Evolutionary conservation across 2,888 invertebrate genomes (phyloP).

Genomic region (Lithophane socia): DNA sequence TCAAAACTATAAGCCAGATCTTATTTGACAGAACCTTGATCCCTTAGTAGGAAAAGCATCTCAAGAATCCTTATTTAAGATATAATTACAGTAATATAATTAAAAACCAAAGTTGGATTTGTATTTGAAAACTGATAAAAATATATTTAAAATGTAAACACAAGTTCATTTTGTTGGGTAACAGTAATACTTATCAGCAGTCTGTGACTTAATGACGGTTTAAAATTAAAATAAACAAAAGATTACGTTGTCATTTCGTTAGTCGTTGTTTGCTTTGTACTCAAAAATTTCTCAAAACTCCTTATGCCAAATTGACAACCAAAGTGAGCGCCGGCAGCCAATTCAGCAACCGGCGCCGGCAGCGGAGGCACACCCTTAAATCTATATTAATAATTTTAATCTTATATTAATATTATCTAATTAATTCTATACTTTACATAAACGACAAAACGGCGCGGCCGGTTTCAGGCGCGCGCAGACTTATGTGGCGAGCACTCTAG

Average conservation of each 20-base stretch:
- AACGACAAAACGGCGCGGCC: too few relatives aligned
- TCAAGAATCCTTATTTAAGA: not conserved
- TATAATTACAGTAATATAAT: too few relatives aligned
- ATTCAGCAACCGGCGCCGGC: too few relatives aligned
- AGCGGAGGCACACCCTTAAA: too few relatives aligned
- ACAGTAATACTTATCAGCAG: not conserved
- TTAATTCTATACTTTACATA: too few relatives aligned
- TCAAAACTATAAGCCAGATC: not conserved
- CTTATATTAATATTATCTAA: too few relatives aligned
- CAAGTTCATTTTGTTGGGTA: not conserved
- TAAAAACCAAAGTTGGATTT: not conserved
- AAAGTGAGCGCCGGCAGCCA: too few relatives aligned
- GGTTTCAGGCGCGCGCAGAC: too few relatives aligned
- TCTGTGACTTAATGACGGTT: not conserved
- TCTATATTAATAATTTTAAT: too few relatives aligned
- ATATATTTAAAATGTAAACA: not conserved
- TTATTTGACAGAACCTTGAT: not conserved
- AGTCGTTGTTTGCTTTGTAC: not conserved
- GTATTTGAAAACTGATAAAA: not conserved
- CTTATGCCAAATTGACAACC: too few relatives aligned
- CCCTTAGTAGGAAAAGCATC: not conserved
- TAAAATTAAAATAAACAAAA: not conserved
- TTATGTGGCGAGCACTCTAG: too few relatives aligned
- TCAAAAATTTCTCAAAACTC: too few relatives aligned
- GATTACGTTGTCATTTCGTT: not conserved